Conservation (phyloP, 2,113 vertebrate genomes). For the Sterrhoptilus dennistouni region DNA sequence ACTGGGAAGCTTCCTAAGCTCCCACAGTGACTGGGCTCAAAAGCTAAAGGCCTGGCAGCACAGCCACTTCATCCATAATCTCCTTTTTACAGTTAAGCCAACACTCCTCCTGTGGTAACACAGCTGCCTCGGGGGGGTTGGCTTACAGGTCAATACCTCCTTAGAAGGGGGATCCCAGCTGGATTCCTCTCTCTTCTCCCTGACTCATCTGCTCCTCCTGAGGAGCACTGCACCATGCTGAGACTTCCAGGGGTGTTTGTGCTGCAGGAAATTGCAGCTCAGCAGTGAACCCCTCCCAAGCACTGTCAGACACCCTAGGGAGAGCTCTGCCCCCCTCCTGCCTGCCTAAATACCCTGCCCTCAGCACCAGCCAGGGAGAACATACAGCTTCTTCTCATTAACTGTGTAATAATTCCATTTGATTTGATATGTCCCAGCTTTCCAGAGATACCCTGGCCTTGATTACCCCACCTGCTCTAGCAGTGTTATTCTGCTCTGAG, state of each 20-base stretch:
- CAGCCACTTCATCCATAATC: neutral
- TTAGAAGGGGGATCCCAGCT: neutral
- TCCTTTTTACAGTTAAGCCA: neutral
- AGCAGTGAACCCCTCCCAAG: rapidly evolving
- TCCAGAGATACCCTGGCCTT: neutral
- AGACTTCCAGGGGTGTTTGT: rapidly evolving
- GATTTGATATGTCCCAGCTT: neutral
- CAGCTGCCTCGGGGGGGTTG: neutral
- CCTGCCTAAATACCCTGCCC: neutral
- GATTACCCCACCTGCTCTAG: neutral
- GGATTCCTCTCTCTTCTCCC: neutral
- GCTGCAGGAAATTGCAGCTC: neutral
- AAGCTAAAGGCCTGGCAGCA: neutral
- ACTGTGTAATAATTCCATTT: neutral
- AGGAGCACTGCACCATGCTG: rapidly evolving
- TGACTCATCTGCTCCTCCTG: neutral
- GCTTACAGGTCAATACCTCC: neutral
- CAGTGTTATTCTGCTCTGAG: neutral
- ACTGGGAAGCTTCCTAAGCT: neutral
- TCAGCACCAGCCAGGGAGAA: neutral
- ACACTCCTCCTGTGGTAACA: rapidly evolving
- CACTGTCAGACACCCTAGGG: rapidly evolving
- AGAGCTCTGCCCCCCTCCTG: neutral
- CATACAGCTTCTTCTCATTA: neutral
- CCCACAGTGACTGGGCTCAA: neutral